Evolutionary conservation across 2,113 vertebrate species (phyloP), one percentile per base, ranked within the genome.

Genomic region (Aleadryas rufinucha): DNA sequence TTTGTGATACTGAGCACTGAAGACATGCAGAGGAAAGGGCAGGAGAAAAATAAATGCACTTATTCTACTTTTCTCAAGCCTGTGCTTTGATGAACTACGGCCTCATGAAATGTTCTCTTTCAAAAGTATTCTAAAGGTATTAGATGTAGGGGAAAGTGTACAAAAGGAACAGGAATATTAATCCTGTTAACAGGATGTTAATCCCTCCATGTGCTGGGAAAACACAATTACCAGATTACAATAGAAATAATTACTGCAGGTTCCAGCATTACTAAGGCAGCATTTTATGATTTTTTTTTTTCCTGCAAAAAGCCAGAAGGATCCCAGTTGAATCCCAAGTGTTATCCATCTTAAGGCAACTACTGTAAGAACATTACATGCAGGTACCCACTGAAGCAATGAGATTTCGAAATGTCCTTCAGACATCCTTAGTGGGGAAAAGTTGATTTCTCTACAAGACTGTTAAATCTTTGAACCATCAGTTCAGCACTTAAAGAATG

Each of bases 121-220:
- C 91, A 41, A 39, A 91, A 66, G 14, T 50, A 54, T 81, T 81
- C 77, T 63, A 44, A 87, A 81, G 47, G 33, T 70, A 75, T 91
- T 65, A 89, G 56, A 75, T 56, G 42, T 33, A 12, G 22, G 30
- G 16, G 35, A 21, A 84, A 59, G 22, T 8, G 41, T 41, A 94
- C 56, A 91, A 91, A 91, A 92, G 80, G 68, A 93, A 82, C 47
- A 81, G 59, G 64, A 45, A 65, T 90, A 86, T 84, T 91, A 84
- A 87, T 95, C 72, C 77, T 93, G 69, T 94, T 93, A 93, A 94
- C 81, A 81, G 64, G 56, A 65, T 77, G 56, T 59, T 97, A 96
- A 94, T 93, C 77, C 54, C 7, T 84, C 33, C 60, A 18, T 47
- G 33, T 94, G 33, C 60, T 22, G n/a, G 65, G 69, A 45, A 95